Conservation (phyloP, 1,140 invertebrate species). For the Drosophila mayri region DNA sequence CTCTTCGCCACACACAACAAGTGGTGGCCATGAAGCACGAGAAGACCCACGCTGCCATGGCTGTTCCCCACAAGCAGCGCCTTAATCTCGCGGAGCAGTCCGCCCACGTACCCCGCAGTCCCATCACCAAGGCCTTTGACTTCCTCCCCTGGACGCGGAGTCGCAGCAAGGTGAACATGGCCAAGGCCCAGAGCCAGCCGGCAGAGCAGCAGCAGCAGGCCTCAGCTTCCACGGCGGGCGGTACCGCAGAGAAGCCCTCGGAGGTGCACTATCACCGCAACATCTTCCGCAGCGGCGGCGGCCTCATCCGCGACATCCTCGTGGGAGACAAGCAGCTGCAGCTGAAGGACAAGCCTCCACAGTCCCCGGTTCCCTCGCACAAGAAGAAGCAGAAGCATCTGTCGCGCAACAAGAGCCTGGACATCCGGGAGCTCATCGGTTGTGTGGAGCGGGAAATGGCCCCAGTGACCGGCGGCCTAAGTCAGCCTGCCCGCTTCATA, state of each 20-base stretch:
- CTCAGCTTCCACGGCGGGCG: background rate
- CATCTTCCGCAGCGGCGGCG: slow-evolving; percentile 78
- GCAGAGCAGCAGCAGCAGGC: slow-evolving; percentile 2
- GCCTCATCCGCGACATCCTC: slow-evolving; percentile 78
- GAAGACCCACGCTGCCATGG: slow-evolving; percentile 55
- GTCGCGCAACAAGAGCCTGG: slow-evolving; percentile 77
- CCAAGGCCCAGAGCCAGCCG: slow-evolving; percentile 25
- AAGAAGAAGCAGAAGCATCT: slow-evolving; percentile 68
- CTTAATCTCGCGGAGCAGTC: slow-evolving; percentile 45
- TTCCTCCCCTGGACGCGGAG: slow-evolving; percentile 77
- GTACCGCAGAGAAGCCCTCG: slow-evolving; percentile 12
- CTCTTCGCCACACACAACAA: slow-evolving; percentile 10
- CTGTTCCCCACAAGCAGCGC: slow-evolving; percentile 43
- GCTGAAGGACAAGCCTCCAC: slow-evolving; percentile 68
- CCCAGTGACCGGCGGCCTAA: slow-evolving; percentile 5
- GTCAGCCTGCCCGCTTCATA: slow-evolving; percentile 59
- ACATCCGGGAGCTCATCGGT: slow-evolving; percentile 77
- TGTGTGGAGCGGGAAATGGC: slow-evolving; percentile 64
- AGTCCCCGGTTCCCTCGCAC: slow-evolving; percentile 47
- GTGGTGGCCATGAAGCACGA: slow-evolving; percentile 72
- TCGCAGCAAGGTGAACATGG: slow-evolving; percentile 58
- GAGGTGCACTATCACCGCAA: slow-evolving; percentile 78
- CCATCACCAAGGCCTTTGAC: slow-evolving; percentile 83
- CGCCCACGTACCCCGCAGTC: slow-evolving; percentile 58
- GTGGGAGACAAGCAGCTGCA: slow-evolving; percentile 71